phyloP scores from a whole-genome alignment of 2,888 invertebrate genomes.

The Hypomecis punctinalis region DNA sequence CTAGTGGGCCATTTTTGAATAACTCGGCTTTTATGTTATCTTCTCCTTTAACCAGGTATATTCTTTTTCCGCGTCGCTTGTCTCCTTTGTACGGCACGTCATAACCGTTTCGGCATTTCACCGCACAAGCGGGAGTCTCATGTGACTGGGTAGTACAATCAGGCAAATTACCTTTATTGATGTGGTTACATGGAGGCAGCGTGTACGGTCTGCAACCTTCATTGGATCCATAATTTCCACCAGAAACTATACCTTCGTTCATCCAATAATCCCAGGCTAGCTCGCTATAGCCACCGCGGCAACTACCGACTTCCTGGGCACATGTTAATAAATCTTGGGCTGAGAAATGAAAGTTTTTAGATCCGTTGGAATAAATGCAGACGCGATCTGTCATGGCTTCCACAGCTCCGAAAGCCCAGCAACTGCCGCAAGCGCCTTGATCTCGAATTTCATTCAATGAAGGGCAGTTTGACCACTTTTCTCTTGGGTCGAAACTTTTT shows the following conservation, averaged over 20 bases:
- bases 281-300: background rate
- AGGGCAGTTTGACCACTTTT: slow-evolving; percentile 93
- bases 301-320: slow-evolving; percentile 16
- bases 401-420: slow-evolving; percentile 97
- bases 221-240: background rate
- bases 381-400: slow-evolving; percentile 95
- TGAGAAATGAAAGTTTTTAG: slow-evolving; percentile 89
- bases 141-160: background rate
- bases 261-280: background rate
- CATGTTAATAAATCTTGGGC: slow-evolving; percentile 94
- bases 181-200: background rate
- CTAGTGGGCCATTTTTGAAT: background rate
- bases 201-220: background rate
- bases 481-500: slow-evolving; percentile 91
- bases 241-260: background rate
- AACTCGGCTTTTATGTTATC: background rate
- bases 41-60: background rate
- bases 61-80: background rate
- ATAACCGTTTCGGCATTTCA: background rate
- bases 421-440: slow-evolving; percentile 96
- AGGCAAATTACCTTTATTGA: background rate
- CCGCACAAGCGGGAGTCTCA: background rate
- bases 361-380: slow-evolving; percentile 92
- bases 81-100: background rate
- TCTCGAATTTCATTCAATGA: slow-evolving; percentile 93